These are phyloP conservation scores for Apodemia zela DNA, from an alignment of 2,888 invertebrate species.

Conservation along the genomic window DNA sequence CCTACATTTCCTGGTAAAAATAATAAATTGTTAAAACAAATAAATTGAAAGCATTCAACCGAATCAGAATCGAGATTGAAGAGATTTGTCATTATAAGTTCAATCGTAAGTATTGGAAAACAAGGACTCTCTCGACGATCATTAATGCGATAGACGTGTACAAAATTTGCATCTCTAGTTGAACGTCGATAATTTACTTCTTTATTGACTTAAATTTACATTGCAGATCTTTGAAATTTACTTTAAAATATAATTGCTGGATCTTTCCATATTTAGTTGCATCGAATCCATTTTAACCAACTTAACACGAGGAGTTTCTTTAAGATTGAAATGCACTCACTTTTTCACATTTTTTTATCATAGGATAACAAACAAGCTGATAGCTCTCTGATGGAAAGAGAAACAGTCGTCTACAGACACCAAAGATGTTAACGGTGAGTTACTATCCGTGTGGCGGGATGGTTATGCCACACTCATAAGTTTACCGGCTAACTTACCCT, in stretches of 20 bases:
- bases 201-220: constrained; percentile 33
- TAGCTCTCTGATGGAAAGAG: no score
- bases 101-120: constrained; percentile 15
- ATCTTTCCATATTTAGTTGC: constrained; percentile 17
- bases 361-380: no score
- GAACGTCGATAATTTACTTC: constrained; percentile 29
- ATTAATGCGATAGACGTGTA: constrained; percentile 30
- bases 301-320: no score
- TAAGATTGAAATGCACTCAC: no score
- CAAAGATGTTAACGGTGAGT: no score
- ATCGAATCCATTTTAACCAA: no score
- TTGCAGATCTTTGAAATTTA: constrained; percentile 32
- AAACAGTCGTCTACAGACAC: no score
- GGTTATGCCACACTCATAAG: no score
- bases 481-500: no score
- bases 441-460: no score
- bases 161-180: constrained; percentile 32
- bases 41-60: constrained; percentile 15
- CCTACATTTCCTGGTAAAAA: constrained; percentile 9
- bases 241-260: constrained; percentile 24
- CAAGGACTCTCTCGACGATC: constrained; percentile 19
- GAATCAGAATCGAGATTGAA: constrained; percentile 12
- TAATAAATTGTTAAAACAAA: constrained; percentile 16
- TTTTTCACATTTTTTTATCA: no score
- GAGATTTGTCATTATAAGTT: constrained; percentile 6